Percentiles rank a stretch among this genome's conserved stretches.
Conservation (phyloP, 1,140 invertebrate genomes). For the Xylocopa sonorina region DNA sequence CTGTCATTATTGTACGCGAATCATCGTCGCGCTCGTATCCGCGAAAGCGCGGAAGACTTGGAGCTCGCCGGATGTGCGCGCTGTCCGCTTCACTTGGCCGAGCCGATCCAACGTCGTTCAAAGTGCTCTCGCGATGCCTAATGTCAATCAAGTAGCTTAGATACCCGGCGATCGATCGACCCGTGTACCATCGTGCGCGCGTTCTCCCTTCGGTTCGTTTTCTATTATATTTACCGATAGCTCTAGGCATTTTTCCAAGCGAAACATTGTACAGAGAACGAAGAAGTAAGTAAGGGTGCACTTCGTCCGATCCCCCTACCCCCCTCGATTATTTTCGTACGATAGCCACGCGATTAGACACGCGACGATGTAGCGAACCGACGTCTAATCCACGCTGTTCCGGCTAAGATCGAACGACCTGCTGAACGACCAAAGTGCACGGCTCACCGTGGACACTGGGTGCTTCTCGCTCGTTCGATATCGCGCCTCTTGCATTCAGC, state of each 20-base stretch:
- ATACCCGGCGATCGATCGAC: conserved; percentile 1
- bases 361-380: conserved; percentile 33
- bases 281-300: not conserved
- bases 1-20: not conserved
- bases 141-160: conserved; percentile 42
- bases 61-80: not conserved
- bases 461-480: conserved; percentile 2
- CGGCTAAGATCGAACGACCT: not conserved
- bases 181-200: conserved; percentile 29
- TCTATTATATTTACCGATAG: conserved; percentile 36
- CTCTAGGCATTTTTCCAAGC: conserved; percentile 19
- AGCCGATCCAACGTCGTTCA: conserved; percentile 12
- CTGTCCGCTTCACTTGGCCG: too few species aligned
- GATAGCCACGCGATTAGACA: conserved; percentile 28
- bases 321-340: conserved; percentile 50
- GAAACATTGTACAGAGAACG: conserved; percentile 34
- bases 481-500: not conserved
- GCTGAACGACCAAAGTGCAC: not conserved
- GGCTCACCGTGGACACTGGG: too few species aligned
- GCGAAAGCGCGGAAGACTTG: not conserved
- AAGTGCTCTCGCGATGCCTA: conserved; percentile 38
- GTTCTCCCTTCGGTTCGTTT: conserved; percentile 41
- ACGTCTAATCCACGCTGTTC: conserved; percentile 4
- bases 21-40: not conserved
- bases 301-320: conserved; percentile 34